Base-by-base conservation (phyloP, 2,113 vertebrate genomes). In the Syngnathus typhle region DNA sequence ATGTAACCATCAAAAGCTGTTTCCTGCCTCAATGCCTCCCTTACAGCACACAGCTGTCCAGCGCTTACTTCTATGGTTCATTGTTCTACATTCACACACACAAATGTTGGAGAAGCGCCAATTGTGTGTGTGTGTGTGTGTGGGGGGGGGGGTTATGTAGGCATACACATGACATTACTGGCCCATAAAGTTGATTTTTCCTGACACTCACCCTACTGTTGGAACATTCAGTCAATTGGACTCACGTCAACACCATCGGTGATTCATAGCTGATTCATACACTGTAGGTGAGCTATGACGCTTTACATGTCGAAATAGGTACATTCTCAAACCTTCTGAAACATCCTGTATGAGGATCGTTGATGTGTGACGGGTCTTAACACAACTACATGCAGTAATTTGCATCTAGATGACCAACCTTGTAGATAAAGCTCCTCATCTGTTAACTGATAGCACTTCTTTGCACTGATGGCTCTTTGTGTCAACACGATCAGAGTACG, bases 11-110 rank as follows among this genome's bases (percentile, higher is more conserved):
- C 82, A 86, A 85, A 81, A 84, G 88, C 79, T 54, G 86, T 80
- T 91, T 90, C 90, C 91, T 88, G 84, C 76, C 76, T 79, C 84
- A 67, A 85, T 80, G 77, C 82, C 82, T 76, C 83, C 88, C 82
- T 77, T 72, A 67, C 68, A 83, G 78, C 80, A 72, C 83, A 87
- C 85, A 91, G 89, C 89, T 91, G 87, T 83, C 74, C 78, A 73
- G 72, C 72, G 58, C 65, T 79, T 70, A 74, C 76, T 81, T 74
- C 79, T 80, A 77, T 69, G 63, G 68, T 72, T 84, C 79, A 88
- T 84, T 83, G 82, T 91, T 90, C 74, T 80, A 27, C 52, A 59
- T 10, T 74, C 63, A 37, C 63, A 51, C 46, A 37, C 44, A 7
- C 27, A 65, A 36, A 51, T n/a, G 23, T 49, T 64, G 41, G 43